Evolutionary conservation across 2,888 invertebrate species (phyloP).

Genomic region (Craniophora ligustri): DNA sequence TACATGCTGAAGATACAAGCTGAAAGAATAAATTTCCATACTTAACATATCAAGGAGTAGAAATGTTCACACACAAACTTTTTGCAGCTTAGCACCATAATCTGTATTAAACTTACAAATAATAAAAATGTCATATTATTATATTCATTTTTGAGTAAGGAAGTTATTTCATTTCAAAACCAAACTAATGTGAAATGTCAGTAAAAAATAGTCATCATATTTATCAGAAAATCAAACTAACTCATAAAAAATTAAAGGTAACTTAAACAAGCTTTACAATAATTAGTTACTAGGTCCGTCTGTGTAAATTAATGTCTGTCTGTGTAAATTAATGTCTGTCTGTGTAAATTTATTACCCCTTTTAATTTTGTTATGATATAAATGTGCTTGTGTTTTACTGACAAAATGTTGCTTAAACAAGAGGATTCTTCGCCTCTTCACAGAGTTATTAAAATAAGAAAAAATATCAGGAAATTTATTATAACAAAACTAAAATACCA

Average conservation of each 20-base stretch:
- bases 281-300: no score
- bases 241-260: neutral
- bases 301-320: no score
- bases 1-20: no score
- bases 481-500: conserved; percentile 16
- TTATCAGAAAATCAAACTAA: neutral
- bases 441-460: conserved; percentile 29
- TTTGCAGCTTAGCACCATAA: no score
- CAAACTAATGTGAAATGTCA: neutral
- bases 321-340: no score
- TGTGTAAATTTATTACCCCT: neutral
- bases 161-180: neutral
- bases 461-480: conserved; percentile 15
- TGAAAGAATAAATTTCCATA: no score
- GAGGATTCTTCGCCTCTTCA: conserved; percentile 27
- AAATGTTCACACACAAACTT: no score
- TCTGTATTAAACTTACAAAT: no score
- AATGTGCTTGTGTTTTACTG: neutral
- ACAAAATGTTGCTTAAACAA: conserved; percentile 22
- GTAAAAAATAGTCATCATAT: neutral
- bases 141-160: no score
- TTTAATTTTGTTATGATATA: neutral
- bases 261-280: neutral
- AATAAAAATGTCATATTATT: no score
- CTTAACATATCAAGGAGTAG: no score